Evolutionary conservation across 2,888 invertebrate genomes (phyloP), one percentile per base, ranked within the genome.

Genomic region (Syrista parreyssii): DNA sequence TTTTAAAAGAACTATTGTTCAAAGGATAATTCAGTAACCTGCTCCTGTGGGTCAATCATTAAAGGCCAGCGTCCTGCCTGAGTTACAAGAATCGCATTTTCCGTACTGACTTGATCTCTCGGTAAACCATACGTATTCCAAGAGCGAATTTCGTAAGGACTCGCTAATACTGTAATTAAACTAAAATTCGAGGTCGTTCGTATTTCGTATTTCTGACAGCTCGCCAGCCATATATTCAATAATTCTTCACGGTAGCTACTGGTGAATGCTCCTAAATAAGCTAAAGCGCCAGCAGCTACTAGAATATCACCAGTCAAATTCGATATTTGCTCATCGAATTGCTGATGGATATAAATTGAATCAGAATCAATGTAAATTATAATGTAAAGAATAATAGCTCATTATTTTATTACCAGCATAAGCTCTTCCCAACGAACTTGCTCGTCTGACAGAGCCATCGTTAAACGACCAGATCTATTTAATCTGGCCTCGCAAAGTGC

Each of bases 31-130:
- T 55, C 23, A 55, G 23, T 15, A 73, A 96, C 96, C 92, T 98
- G 98, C 89, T 98, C 98, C 90, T 98, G 98, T 0, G 98, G 98
- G 92, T 98, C 98, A 80, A 98, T 97, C 94, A 98, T 97, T 31
- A 98, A 93, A 0, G 98, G 97, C 97, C 97, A 97, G 23, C 96
- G 93, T 11, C 96, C 94, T 4, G 95, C 96, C 87, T 94, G 94
- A 30, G 95, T 97, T 73, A 98, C 97, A 85, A 98, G 94, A 81
- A 98, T 96, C 12, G 97, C 98, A 91, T 98, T 98, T 91, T 98
- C 98, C 3, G 97, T 96, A 12, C 98, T 98, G 78, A 98, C 95
- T 55, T 94, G 92, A 90, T 98, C 98, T 81, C 96, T 94, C 0
- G 98, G 98, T 75, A 98, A 92, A 0, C 98, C 98, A 86, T 95